Evolutionary conservation across 1,140 invertebrate species (phyloP), one percentile per base, ranked within the genome.

Genomic region (Penaeus vannamei): DNA sequence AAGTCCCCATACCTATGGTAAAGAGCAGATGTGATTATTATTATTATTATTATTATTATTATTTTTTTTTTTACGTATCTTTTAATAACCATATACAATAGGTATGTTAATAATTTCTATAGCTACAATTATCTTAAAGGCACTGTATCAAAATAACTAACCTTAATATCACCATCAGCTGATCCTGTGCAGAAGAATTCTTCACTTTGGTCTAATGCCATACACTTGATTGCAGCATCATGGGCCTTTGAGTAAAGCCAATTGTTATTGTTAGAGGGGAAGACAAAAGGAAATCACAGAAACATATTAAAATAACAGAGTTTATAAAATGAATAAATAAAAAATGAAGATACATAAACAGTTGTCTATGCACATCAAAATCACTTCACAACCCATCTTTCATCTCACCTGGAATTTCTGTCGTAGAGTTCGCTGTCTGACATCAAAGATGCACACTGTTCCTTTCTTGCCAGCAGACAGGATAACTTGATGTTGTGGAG

Each of bases 151-250:
- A 59, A 85, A 80, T 86, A 86, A 79, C 90, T 91, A 93, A 99
- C 98, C 95, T 99, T 99, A 91, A 99, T 98, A 94, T 99, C 98
- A 36, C 99, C 99, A 93, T 99, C 98, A n/a, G 98, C 97, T 64
- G 98, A 87, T 61, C 98, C 99, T 85, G 98, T 98, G 17, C 98
- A 98, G 93, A 99, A 99, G 93, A 97, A 97, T 93, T 99, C 98
- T 94, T 99, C 98, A 84, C 96, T 95, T 0, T 97, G 97, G 94
- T 99, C 98, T 20, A 99, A 94, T 60, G 98, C 96, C 90, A 99
- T 94, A 93, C 98, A 98, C 94, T 99, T 99, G 81, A 99, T 96
- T 84, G 98, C 95, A 69, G 96, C 96, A 92, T 99, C 98, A 92
- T 99, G 98, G 79, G 93, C 94, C 91, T 93, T 92, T 91, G 88